phyloP scores from a whole-genome alignment of 2,797 vertebrate species.

The Catharus ustulatus region DNA sequence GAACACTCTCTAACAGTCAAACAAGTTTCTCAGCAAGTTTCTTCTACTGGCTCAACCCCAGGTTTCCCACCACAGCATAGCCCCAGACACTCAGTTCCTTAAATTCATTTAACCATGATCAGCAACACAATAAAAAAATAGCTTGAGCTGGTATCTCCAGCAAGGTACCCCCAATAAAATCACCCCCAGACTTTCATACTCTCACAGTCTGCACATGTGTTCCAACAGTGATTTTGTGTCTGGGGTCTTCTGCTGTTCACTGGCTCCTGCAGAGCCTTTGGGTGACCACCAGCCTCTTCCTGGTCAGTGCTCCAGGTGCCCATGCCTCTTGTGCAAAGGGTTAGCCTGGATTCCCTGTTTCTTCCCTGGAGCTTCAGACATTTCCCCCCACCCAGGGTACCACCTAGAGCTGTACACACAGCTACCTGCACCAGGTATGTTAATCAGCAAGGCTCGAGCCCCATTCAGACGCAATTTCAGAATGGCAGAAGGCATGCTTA shows the following conservation, averaged over 20 bases:
- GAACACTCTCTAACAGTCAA: neutral
- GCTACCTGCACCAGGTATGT: neutral
- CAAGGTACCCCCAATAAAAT: neutral
- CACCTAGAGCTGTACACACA: neutral
- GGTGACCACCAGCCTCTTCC: neutral
- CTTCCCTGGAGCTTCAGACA: neutral
- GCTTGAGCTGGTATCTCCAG: accelerated
- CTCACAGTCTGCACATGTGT: accelerated
- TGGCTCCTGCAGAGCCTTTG: neutral
- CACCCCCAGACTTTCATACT: accelerated
- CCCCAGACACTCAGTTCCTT: neutral
- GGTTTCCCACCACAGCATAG: neutral
- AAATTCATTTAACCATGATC: neutral
- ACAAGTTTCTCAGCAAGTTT: neutral
- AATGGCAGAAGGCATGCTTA: neutral
- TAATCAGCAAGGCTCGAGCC: neutral
- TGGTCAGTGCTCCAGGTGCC: neutral
- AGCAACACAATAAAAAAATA: neutral
- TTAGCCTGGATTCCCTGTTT: accelerated
- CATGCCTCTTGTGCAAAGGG: accelerated
- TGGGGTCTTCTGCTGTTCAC: neutral
- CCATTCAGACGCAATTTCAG: neutral
- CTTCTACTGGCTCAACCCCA: neutral
- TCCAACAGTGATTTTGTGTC: neutral
- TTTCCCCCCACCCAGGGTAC: neutral